Percentiles rank a stretch among this genome's conserved stretches.
Conservation (phyloP, 2,888 invertebrate genomes). For the Apamea anceps region DNA sequence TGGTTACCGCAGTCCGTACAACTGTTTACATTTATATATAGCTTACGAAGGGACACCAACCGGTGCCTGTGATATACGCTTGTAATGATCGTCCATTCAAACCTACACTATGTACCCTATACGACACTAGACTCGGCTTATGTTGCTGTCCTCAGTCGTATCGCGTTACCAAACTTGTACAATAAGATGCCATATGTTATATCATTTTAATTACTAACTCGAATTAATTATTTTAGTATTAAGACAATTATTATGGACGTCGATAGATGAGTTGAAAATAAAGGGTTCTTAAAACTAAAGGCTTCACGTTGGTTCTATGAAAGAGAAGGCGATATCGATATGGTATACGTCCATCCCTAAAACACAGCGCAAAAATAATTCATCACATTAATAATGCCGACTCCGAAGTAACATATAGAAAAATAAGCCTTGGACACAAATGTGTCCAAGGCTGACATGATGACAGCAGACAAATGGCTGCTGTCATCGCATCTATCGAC, state of each 20-base stretch:
- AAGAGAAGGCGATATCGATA: constrained; percentile 40
- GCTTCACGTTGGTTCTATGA: background rate
- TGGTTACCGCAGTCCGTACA: constrained; percentile 51
- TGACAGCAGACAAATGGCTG: background rate
- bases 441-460: too few relatives aligned
- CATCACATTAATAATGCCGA: constrained; percentile 5
- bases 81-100: constrained; percentile 87
- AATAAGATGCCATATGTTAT: constrained; percentile 59
- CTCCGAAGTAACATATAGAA: constrained; percentile 5
- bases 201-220: constrained; percentile 64
- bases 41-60: constrained; percentile 80
- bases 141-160: constrained; percentile 61
- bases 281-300: background rate
- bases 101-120: constrained; percentile 73
- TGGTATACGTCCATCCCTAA: constrained; percentile 19
- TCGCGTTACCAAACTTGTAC: constrained; percentile 63
- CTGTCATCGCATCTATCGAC: constrained; percentile 51
- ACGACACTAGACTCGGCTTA: constrained; percentile 69
- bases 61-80: constrained; percentile 89
- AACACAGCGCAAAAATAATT: constrained; percentile 9
- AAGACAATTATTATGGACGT: constrained; percentile 52
- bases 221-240: constrained; percentile 63
- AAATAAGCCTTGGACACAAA: constrained; percentile 8
- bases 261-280: constrained; percentile 48
- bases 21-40: constrained; percentile 74